A percentile compares a stretch with the other conserved stretches of the same genome.
Conservation (phyloP, 2,113 vertebrate genomes). For the Notarius quadriscutis region DNA sequence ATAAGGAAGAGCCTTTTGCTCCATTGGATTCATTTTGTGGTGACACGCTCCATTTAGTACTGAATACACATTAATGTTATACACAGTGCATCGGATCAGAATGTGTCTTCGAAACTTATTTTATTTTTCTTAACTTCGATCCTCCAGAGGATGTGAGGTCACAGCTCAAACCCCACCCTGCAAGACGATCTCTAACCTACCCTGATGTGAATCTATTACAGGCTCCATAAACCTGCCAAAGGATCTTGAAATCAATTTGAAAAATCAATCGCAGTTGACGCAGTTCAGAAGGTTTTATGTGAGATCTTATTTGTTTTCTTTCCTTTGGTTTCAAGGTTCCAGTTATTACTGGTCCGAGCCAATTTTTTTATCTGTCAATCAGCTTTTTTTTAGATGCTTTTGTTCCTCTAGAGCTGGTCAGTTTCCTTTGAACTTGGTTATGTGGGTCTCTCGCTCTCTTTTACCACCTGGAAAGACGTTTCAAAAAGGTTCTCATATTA, state of each 20-base stretch:
- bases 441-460: background rate
- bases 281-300: background rate
- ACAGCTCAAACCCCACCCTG: background rate
- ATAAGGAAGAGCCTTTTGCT: background rate
- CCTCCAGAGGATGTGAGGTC: background rate
- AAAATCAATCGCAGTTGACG: background rate
- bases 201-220: background rate
- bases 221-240: background rate
- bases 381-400: background rate
- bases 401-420: background rate
- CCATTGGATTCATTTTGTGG: background rate
- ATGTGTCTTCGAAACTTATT: too few relatives aligned
- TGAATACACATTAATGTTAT: background rate
- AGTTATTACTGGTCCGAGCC: background rate
- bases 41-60: too few relatives aligned
- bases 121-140: background rate
- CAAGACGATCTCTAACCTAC: background rate
- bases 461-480: background rate
- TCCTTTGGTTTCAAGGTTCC: background rate
- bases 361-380: background rate
- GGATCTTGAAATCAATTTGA: background rate
- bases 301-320: background rate
- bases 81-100: background rate
- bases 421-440: background rate
- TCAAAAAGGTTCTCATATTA: background rate